Evolutionary conservation across 2,113 vertebrate species (phyloP).

Genomic region (Struthidea cinerea): DNA sequence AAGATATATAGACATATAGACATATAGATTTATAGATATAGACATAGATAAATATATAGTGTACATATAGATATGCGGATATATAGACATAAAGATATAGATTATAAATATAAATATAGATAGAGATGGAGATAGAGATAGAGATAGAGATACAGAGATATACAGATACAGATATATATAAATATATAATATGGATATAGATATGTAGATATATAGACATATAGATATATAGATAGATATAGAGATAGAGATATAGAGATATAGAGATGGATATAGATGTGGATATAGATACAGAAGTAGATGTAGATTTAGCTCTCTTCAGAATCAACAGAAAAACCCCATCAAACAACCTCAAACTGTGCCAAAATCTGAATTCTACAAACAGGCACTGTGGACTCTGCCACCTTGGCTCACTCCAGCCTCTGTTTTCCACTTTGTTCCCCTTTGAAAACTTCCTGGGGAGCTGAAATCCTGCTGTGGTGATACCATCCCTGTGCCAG

Average conservation of each 20-base stretch:
- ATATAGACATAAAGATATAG: too few relatives aligned
- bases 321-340: background rate
- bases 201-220: too few relatives aligned
- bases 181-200: too few relatives aligned
- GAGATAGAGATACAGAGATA: background rate
- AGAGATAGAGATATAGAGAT: background rate
- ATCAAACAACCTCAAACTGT: background rate
- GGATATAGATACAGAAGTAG: accelerated
- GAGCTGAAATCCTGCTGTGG: background rate
- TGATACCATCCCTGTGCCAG: background rate
- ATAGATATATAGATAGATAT: background rate
- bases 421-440: background rate
- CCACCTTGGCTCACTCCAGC: background rate
- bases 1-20: background rate
- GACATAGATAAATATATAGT: too few relatives aligned
- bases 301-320: background rate
- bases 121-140: too few relatives aligned
- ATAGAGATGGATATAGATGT: background rate
- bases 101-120: too few relatives aligned
- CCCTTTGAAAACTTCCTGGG: background rate
- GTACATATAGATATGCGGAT: background rate
- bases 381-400: background rate
- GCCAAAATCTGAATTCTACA: background rate
- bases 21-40: background rate
- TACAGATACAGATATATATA: background rate